Base-by-base conservation (phyloP, 92 coral and sea anemone species). In the Palythoa heliodiscus region DNA sequence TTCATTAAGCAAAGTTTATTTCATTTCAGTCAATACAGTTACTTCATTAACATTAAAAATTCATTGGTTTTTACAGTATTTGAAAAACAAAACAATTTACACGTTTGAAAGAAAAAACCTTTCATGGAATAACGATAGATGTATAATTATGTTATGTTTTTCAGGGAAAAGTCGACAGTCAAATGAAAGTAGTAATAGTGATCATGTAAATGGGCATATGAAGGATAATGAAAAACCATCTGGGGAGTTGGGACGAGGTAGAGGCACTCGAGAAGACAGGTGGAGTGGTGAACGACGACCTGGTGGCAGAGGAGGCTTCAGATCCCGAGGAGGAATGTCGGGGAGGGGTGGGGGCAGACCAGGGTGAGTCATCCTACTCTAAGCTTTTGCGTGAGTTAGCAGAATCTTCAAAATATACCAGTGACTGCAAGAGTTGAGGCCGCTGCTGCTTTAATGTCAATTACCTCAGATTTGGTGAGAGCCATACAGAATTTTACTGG, bases 261-360 rank as follows among this genome's bases (percentile, higher is more conserved):
- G 91, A 86, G 99, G 98, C 15, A 77, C 93, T n/a, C 83, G 92
- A 47, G 98, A 94, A 13, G 98, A 94, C 72, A 88, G 93, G 70
- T 92, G 95, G 91, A 77, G 88, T 53, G 84, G 84, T 6, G 93
- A 90, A 25, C 73, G 93, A 2, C 68, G 87, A 61, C 84, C 90
- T 40, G 88, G 82, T 67, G 93, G 88, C 75, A 79, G 93, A 9
- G 88, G 88, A 82, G 89, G 82, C 90, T 80, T 86, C 89, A 71
- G 95, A 90, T 61, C 93, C 87, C 88, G 98, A 91, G 93, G 67
- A 20, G 73, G 69, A 43, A 64, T 35, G 52, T 71, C 76, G 48
- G 93, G 95, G 11, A 82, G 98, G 69, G 98, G 98, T 13, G 93
- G 97, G 12, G 95, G 92, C n/a, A 89, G 92, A 29, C 90, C 90